Evolutionary conservation across 2,113 vertebrate species (phyloP).

Genomic region (Semicossyphus pulcher): DNA sequence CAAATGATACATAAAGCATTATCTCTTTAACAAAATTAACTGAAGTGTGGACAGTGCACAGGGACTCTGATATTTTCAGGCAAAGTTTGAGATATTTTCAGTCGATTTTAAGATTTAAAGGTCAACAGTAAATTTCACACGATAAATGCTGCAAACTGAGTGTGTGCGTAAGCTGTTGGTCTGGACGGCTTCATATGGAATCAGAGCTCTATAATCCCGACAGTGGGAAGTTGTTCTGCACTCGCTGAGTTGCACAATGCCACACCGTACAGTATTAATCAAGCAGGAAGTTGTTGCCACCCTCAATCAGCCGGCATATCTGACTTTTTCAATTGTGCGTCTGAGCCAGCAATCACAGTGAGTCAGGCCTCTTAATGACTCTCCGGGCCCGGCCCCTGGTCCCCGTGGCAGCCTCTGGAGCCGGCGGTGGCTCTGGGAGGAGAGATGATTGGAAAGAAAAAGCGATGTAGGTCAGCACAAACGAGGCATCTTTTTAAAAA

Average conservation of each 20-base stretch:
- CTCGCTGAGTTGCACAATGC: constrained; percentile 40
- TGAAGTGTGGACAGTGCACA: too few relatives aligned
- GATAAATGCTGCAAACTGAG: not conserved
- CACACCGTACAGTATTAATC: constrained; percentile 58
- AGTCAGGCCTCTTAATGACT: constrained; percentile 67
- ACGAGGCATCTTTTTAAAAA: constrained; percentile 66
- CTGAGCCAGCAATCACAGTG: constrained; percentile 66
- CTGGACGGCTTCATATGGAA: constrained; percentile 5
- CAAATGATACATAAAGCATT: too few relatives aligned
- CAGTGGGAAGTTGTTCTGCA: not conserved
- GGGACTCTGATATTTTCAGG: too few relatives aligned
- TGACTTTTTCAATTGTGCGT: constrained; percentile 51
- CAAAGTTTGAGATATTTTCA: too few relatives aligned
- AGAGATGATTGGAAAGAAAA: constrained; percentile 77
- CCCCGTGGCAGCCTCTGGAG: constrained; percentile 51
- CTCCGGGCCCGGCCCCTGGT: constrained; percentile 46
- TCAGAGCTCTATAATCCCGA: constrained; percentile 41
- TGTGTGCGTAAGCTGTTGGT: not conserved
- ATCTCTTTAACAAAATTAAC: too few relatives aligned
- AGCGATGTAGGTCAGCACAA: constrained; percentile 76
- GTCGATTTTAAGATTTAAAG: not conserved
- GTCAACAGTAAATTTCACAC: constrained; percentile 2
- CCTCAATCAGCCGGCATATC: constrained; percentile 52
- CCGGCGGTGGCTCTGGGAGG: constrained; percentile 44
- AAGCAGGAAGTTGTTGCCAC: constrained; percentile 62